Percentiles rank a stretch among this genome's conserved stretches.
Conservation (phyloP, 2,113 vertebrate species). For the Dasyurus viverrinus region DNA sequence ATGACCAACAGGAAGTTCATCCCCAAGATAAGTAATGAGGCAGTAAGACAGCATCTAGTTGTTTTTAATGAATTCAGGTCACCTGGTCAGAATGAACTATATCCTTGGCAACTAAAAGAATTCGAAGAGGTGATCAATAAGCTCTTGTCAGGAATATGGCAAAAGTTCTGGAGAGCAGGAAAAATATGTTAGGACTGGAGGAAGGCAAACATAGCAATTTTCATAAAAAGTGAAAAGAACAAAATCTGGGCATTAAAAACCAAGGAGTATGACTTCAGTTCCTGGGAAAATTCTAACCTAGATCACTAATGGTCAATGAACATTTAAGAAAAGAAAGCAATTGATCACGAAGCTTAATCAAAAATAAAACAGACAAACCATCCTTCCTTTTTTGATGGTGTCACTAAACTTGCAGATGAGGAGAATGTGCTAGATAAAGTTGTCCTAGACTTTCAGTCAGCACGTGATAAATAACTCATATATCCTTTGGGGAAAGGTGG, state of each 20-base stretch:
- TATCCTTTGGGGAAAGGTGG: background rate
- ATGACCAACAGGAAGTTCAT: slow-evolving; percentile 1
- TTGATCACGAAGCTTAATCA: background rate
- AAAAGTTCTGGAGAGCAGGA: background rate
- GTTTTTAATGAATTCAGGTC: background rate
- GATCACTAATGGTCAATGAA: background rate
- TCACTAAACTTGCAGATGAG: background rate
- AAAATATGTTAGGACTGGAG: background rate
- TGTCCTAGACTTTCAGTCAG: background rate
- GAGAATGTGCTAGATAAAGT: background rate
- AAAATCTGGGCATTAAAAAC: background rate
- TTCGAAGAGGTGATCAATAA: background rate
- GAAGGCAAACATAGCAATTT: background rate
- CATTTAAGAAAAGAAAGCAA: background rate
- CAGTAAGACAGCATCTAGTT: background rate
- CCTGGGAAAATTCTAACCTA: background rate
- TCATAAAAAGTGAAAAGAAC: background rate
- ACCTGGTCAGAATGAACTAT: background rate
- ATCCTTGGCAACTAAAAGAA: background rate
- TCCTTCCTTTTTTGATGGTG: background rate
- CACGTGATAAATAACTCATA: background rate
- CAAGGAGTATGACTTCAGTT: background rate
- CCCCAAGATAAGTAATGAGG: background rate
- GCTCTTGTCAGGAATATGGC: background rate
- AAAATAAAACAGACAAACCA: background rate